Percentiles rank a stretch among this genome's conserved stretches.
Evolutionary conservation across 2,888 invertebrate species (phyloP).

Genomic region (Drosophila helvetica): DNA sequence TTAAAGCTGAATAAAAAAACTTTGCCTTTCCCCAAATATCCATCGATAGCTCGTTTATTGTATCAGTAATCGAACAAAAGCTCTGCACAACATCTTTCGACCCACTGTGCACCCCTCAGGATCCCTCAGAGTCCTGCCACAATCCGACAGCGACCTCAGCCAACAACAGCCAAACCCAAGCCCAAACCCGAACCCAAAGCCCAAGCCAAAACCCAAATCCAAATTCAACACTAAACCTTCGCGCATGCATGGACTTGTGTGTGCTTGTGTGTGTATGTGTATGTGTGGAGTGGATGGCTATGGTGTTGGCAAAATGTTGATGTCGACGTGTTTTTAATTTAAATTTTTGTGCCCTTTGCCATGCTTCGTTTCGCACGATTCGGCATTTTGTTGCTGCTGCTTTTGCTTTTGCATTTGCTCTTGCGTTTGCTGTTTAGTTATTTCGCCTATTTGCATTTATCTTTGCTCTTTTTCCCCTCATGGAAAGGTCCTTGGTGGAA

Average conservation of each 20-base stretch:
- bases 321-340: constrained; percentile 78
- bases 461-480: constrained; percentile 29
- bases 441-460: constrained; percentile 65
- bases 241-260: constrained; percentile 4
- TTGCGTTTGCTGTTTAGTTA: constrained; percentile 50
- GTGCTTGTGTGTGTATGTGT: constrained; percentile 8
- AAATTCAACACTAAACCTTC: constrained; percentile 27
- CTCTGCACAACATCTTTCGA: background rate
- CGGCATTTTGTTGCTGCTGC: constrained; percentile 56
- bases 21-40: background rate
- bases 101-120: background rate
- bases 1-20: background rate
- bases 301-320: constrained; percentile 67
- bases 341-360: constrained; percentile 57
- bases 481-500: constrained; percentile 2
- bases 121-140: background rate
- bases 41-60: background rate
- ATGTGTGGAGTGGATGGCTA: constrained; percentile 15
- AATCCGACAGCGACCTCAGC: constrained; percentile 4
- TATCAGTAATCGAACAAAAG: background rate
- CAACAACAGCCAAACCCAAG: constrained; percentile 1
- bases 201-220: constrained; percentile 18
- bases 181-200: background rate
- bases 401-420: background rate
- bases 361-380: constrained; percentile 50